Conservation (phyloP, 2,888 invertebrate species). For the Eudemis profundana region DNA sequence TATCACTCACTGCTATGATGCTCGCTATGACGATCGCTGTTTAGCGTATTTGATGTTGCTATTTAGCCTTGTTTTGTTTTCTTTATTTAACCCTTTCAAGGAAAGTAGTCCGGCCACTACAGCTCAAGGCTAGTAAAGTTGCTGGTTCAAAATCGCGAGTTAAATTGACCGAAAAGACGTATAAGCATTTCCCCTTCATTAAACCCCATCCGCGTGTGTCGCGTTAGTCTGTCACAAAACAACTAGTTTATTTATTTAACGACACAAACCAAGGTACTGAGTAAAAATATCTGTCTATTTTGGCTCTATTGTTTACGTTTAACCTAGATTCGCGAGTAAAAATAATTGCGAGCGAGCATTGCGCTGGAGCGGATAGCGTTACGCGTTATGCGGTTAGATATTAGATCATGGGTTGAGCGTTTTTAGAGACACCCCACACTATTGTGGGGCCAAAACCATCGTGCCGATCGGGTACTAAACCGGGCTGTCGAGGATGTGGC, state of each 20-base stretch:
- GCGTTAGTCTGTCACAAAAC: conserved; percentile 26
- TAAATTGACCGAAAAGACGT: conserved; percentile 12
- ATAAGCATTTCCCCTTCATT: conserved; percentile 13
- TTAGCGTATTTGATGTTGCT: too few relatives aligned
- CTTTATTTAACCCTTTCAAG: too few relatives aligned
- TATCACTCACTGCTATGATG: too few relatives aligned
- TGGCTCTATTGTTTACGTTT: conserved; percentile 60
- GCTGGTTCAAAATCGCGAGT: background rate
- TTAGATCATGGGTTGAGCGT: conserved; percentile 52
- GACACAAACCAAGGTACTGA: conserved; percentile 35
- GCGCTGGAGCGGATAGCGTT: conserved; percentile 65
- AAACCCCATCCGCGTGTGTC: conserved; percentile 8
- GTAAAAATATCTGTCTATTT: conserved; percentile 46
- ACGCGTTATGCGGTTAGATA: conserved; percentile 63
- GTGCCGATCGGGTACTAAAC: too few relatives aligned
- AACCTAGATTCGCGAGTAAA: conserved; percentile 66
- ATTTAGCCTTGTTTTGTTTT: too few relatives aligned
- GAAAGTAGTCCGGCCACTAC: background rate
- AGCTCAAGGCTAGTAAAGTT: background rate
- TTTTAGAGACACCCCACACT: too few relatives aligned
- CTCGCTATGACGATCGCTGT: too few relatives aligned
- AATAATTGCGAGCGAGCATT: conserved; percentile 56
- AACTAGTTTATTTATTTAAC: conserved; percentile 32
- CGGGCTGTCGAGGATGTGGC: too few relatives aligned
- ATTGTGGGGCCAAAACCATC: too few relatives aligned